A percentile compares a stretch with the other conserved stretches of the same genome.
phyloP scores from a whole-genome alignment of 2,797 vertebrate species.

The Hemitrygon akajei region DNA sequence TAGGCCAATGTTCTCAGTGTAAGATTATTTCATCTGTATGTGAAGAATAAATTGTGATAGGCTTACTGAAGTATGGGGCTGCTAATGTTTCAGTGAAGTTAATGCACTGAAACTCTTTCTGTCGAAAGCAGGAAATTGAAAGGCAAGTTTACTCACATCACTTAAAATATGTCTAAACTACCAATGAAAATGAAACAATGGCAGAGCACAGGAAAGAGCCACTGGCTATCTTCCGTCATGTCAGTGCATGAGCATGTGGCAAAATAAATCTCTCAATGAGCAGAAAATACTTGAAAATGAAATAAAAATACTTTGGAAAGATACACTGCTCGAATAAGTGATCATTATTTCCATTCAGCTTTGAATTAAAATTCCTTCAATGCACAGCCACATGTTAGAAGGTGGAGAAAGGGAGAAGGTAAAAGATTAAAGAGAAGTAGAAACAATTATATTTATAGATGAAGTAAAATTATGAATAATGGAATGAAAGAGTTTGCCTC shows the following conservation, averaged over 20 bases:
- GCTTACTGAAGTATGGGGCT: background rate
- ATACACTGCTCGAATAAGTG: background rate
- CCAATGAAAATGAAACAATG: background rate
- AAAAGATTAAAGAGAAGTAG: background rate
- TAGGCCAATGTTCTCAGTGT: background rate
- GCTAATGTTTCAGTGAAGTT: background rate
- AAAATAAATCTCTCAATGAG: background rate
- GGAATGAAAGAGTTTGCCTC: background rate
- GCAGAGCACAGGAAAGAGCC: background rate
- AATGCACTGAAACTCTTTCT: background rate
- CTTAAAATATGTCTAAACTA: background rate
- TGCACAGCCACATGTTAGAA: background rate
- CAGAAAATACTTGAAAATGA: slow-evolving; percentile 5
- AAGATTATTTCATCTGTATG: background rate
- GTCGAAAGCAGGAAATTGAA: background rate
- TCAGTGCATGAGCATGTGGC: background rate
- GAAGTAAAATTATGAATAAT: background rate
- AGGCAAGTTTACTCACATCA: background rate
- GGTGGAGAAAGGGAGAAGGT: background rate
- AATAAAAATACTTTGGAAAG: background rate
- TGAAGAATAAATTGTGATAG: background rate
- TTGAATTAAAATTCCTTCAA: background rate
- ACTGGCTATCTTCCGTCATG: background rate
- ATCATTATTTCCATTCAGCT: background rate
- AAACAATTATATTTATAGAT: background rate